Base-by-base conservation (phyloP, 2,113 vertebrate genomes). In the Solea solea region DNA sequence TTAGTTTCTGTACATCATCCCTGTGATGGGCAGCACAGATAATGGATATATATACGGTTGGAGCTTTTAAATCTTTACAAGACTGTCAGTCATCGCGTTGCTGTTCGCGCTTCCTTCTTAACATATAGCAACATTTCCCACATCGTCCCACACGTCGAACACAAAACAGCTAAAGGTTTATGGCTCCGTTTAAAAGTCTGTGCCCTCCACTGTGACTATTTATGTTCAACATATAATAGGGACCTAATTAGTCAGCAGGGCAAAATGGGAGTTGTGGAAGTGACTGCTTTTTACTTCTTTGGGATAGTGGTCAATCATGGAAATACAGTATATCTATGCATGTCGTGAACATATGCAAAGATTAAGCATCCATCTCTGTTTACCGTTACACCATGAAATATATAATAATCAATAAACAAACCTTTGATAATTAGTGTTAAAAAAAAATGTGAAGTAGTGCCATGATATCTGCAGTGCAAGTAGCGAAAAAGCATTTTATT, bases 151-250 rank as follows among this genome's bases (percentile, higher is more conserved):
- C 45, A 67, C 9, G 5, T 6, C n/a, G n/a, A 11, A 8, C 27
- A 50, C 7, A 34, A 34, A 27, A 50, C n/a, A 27, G 44, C 34
- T 34, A 34, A 34, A 50, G 34, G 39, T 69, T 14, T 55, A 42
- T 60, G 73, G 56, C 72, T 72, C 41, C 48, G 64, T 62, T 76
- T 62, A 16, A 65, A 67, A 62, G 14, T 14, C 3, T 39, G 66
- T 44, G 48, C 21, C 21, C 49, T 83, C 68, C 82, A 58, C 70
- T 85, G 75, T 85, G 50, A 78, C 53, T 52, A 41, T 85, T 87
- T 85, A 72, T 25, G 8, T 77, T 64, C 55, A 78, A 60, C 74
- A 73, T 82, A 76, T 66, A 70, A 60, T 68, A 44, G 42, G 81
- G 58, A 69, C 45, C 56, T 84, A 79, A 85, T 81, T 65, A 82